phyloP scores from a whole-genome alignment of 2,888 invertebrate species.

The Cosmia pyralina region DNA sequence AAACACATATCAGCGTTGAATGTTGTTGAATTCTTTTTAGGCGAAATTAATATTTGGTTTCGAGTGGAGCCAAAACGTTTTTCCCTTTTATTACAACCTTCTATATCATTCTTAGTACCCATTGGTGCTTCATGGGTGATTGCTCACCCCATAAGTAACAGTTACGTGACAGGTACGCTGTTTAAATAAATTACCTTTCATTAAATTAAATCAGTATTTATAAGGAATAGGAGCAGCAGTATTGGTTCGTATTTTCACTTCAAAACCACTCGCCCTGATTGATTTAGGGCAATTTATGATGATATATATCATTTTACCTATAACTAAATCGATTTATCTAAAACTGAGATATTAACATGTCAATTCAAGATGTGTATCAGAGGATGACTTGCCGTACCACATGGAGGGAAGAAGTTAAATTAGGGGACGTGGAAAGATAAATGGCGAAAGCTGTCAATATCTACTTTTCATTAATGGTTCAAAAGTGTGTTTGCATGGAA shows the following conservation, averaged over 20 bases:
- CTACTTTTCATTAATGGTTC: conserved; percentile 85
- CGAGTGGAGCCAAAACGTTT: conserved; percentile 31
- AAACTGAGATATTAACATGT: conserved; percentile 78
- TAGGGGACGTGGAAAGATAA: conserved; percentile 83
- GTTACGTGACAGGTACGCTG: conserved; percentile 13
- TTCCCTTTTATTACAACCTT: conserved; percentile 27
- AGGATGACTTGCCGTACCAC: conserved; percentile 78
- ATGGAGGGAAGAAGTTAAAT: conserved; percentile 81
- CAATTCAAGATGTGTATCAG: conserved; percentile 80
- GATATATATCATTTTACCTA: conserved; percentile 44
- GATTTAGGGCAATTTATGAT: conserved; percentile 43
- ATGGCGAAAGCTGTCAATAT: conserved; percentile 84
- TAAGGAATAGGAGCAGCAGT: conserved; percentile 2
- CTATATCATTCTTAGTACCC: conserved; percentile 5
- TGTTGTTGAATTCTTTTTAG: conserved; percentile 40
- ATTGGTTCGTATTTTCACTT: conserved; percentile 41
- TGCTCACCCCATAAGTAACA: conserved; percentile 40
- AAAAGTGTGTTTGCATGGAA: conserved; percentile 80
- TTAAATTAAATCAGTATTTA: conserved; percentile 24
- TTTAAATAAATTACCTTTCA: conserved; percentile 42
- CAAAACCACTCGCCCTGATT: conserved; percentile 40
- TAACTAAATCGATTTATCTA: conserved; percentile 63
- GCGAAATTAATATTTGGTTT: conserved; percentile 46
- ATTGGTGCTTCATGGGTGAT: conserved; percentile 33
- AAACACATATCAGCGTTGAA: conserved; percentile 65